Evolutionary conservation across 1,140 invertebrate genomes (phyloP).

Genomic region (Papilio xuthus): DNA sequence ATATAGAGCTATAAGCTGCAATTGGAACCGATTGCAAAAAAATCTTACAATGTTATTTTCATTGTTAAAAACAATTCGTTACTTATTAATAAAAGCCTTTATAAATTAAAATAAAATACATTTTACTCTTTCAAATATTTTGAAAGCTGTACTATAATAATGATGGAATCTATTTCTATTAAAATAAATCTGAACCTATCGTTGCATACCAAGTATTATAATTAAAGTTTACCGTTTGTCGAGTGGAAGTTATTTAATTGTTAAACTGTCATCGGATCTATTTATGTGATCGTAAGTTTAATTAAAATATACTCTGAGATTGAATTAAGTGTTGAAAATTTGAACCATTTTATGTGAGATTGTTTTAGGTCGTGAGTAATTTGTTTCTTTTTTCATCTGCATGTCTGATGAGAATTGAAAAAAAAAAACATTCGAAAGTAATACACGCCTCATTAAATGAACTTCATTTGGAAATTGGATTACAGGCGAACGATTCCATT

Average conservation of each 20-base stretch:
- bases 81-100: too few relatives aligned
- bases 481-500: conserved; percentile 36
- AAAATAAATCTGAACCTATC: not conserved
- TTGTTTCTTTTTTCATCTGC: not conserved
- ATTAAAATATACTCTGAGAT: conserved; percentile 5
- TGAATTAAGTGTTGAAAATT: not conserved
- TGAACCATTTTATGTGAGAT: not conserved
- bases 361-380: too few relatives aligned
- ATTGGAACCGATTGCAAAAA: not conserved
- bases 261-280: conserved; percentile 27
- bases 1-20: too few relatives aligned
- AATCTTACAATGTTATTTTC: not conserved
- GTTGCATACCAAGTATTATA: conserved; percentile 19
- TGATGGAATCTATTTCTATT: not conserved
- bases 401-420: not conserved
- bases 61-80: too few relatives aligned
- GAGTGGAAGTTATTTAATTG: conserved; percentile 34
- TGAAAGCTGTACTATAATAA: not conserved
- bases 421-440: conserved; percentile 31
- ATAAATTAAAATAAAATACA: too few relatives aligned
- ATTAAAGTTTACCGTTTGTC: conserved; percentile 32
- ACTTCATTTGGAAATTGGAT: conserved; percentile 35
- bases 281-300: conserved; percentile 17
- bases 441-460: conserved; percentile 22
- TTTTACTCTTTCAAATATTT: too few relatives aligned